Conservation (phyloP, 2,888 invertebrate species). For the Andrena hattorfiana region DNA sequence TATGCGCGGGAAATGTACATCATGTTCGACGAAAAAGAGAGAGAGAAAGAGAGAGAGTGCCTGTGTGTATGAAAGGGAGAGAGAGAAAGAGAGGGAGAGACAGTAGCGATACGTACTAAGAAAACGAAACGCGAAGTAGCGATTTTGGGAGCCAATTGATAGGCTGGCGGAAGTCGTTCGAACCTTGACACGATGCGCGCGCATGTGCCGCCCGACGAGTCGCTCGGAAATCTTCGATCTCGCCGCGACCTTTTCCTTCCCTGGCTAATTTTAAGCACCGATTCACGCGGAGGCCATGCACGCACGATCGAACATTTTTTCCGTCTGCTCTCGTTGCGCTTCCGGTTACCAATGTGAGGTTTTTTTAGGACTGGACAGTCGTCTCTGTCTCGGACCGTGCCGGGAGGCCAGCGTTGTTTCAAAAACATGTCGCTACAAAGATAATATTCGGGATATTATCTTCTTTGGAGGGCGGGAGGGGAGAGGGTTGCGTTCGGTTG, state of each 20-base stretch:
- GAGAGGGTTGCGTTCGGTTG: background rate
- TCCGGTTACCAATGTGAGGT: background rate
- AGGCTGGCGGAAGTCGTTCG: slow-evolving; percentile 79
- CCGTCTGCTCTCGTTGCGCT: background rate
- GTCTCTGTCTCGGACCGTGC: too few species aligned
- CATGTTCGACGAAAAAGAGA: slow-evolving; percentile 38
- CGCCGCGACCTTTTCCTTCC: background rate
- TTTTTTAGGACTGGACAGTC: background rate
- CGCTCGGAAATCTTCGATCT: slow-evolving; percentile 4
- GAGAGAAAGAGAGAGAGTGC: background rate
- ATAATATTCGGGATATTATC: too few species aligned
- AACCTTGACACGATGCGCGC: slow-evolving; percentile 22
- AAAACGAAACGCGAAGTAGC: slow-evolving; percentile 55
- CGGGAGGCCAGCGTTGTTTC: too few species aligned
- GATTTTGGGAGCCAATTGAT: slow-evolving; percentile 82
- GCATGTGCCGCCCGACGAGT: background rate
- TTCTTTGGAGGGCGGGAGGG: background rate
- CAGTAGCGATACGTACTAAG: slow-evolving; percentile 60
- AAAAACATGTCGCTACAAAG: too few species aligned
- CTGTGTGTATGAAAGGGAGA: slow-evolving; percentile 8
- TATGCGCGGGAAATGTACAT: slow-evolving; percentile 52
- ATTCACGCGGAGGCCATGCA: too few species aligned
- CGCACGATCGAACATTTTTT: too few species aligned
- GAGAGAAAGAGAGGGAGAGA: slow-evolving; percentile 16
- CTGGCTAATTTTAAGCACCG: too few species aligned